Evolutionary conservation across 2,888 invertebrate species (phyloP), one percentile per base, ranked within the genome.

Genomic region (Deilephila porcellus): DNA sequence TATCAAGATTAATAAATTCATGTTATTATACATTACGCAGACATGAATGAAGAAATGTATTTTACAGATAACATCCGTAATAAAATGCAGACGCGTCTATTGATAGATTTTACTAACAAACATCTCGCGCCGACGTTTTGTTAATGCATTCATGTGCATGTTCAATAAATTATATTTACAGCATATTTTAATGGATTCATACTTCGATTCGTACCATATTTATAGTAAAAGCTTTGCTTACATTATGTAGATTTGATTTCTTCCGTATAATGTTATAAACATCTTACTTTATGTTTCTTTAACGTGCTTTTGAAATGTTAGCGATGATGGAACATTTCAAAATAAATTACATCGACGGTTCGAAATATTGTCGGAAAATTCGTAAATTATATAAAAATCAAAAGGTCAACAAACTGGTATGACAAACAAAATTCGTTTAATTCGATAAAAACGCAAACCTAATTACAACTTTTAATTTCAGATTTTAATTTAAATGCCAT

Each of bases 1-100:
- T 45, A 45, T 45, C 45, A 45, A 56, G n/a, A 56, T 56, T 19
- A 6, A 56, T 19, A n/a, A n/a, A 56, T 56, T 56, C 1, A n/a
- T 17, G 56, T 56, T 56, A n/a, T 56, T 19, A 19, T 56, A 56
- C 56, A 56, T 56, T 45, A 45, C 45, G n/a, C 77, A 77, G 79
- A 80, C 76, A 79, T 80, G 78, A 80, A 78, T 73, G 77, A 56
- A 56, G 76, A 78, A 79, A 80, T 79, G 78, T 76, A 77, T 76
- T 60, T 25, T 29, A 60, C 14, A 60, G 25, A 25, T 29, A 14
- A 29, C 14, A 25, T 60, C 25, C 14, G 60, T 60, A 60, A 60
- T 60, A 60, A 25, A 60, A 60, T 60, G 60, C 60, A 60, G 60
- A 60, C 25, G 25, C 11, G 4, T 25, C 60, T 25, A 60, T 60